Evolutionary conservation across 2,888 invertebrate genomes (phyloP).

Genomic region (Aspidiotus destructor): DNA sequence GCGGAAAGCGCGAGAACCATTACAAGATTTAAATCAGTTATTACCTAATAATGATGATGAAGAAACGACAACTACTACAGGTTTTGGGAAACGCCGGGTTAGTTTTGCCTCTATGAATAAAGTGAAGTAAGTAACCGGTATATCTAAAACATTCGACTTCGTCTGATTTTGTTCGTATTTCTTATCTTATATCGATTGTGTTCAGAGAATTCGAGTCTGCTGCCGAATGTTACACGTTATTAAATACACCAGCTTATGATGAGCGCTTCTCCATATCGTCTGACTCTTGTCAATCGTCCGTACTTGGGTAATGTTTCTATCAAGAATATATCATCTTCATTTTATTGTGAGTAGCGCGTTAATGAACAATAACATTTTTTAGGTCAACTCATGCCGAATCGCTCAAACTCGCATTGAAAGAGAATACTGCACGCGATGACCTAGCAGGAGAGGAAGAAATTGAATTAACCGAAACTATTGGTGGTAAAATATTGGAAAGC

Average conservation of each 20-base stretch:
- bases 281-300: slow-evolving; percentile 33
- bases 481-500: slow-evolving; percentile 1
- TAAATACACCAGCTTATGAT: slow-evolving; percentile 37
- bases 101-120: slow-evolving; percentile 38
- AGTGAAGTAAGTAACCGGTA: slow-evolving; percentile 36
- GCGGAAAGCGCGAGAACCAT: slow-evolving; percentile 35
- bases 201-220: slow-evolving; percentile 37
- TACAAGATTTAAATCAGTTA: slow-evolving; percentile 36
- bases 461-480: not conserved
- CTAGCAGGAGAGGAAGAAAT: slow-evolving; percentile 6
- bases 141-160: not conserved
- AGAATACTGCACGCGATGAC: not conserved
- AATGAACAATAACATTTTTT: too few species aligned
- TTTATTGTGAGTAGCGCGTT: too few species aligned
- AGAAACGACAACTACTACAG: slow-evolving; percentile 32
- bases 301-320: slow-evolving; percentile 7
- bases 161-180: not conserved
- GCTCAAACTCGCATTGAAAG: too few species aligned
- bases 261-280: slow-evolving; percentile 36
- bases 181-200: too few species aligned
- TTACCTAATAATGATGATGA: slow-evolving; percentile 34
- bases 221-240: slow-evolving; percentile 36
- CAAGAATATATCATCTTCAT: not conserved
- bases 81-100: slow-evolving; percentile 35
- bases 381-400: too few species aligned